Evolutionary conservation across 2,113 vertebrate genomes (phyloP).

Genomic region (Mesoclemmys tuberculata): DNA sequence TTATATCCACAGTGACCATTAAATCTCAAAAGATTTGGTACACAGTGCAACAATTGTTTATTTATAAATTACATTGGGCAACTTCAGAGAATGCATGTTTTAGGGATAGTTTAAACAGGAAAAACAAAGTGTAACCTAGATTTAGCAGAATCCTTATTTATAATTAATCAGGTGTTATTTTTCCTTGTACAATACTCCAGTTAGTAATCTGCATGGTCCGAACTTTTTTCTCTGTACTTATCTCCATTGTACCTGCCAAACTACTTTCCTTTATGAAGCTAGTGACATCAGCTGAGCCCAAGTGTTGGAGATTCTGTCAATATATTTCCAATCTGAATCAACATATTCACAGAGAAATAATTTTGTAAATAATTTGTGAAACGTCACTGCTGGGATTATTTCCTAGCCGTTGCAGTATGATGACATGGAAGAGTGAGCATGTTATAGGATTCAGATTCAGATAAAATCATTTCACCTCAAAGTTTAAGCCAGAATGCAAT

Average conservation of each 20-base stretch:
- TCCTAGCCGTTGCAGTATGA: neutral
- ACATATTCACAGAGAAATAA: neutral
- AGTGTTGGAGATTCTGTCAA: neutral
- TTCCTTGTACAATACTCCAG: neutral
- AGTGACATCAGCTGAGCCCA: neutral
- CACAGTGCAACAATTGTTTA: constrained; percentile 4
- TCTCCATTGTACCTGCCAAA: neutral
- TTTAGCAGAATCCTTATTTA: neutral
- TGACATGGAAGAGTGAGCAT: neutral
- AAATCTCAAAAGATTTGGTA: constrained; percentile 30
- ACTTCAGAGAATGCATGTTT: neutral
- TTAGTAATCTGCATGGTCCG: neutral
- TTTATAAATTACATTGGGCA: neutral
- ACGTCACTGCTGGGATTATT: neutral
- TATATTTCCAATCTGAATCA: neutral
- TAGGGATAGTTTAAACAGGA: neutral
- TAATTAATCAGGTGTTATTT: neutral
- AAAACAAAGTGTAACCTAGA: neutral
- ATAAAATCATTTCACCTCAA: neutral
- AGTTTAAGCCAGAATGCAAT: neutral
- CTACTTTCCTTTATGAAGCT: neutral
- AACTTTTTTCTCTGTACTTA: neutral
- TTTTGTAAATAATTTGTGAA: neutral
- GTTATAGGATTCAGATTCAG: neutral
- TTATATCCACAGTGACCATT: constrained; percentile 10